Percentiles rank a stretch among this genome's conserved stretches.
Evolutionary conservation across 2,888 invertebrate species (phyloP).

Genomic region (Platynereis dumerilii): DNA sequence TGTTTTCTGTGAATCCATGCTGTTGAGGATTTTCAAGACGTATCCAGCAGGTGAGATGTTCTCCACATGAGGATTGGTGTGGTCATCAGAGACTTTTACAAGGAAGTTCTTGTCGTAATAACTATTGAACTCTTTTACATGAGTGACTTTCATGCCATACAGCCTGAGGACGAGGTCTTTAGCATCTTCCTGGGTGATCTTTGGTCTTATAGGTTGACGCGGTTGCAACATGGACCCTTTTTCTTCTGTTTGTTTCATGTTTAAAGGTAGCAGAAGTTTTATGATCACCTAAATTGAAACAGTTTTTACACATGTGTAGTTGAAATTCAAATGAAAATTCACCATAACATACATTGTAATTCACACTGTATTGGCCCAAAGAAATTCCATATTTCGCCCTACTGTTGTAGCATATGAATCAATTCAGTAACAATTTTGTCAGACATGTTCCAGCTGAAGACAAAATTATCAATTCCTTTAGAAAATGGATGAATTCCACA

Average conservation of each 20-base stretch:
- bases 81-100: constrained; percentile 68
- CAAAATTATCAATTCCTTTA: no score
- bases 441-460: no score
- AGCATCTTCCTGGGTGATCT: constrained; percentile 21
- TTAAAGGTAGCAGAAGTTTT: no score
- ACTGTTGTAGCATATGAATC: no score
- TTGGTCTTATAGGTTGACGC: constrained; percentile 30
- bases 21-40: constrained; percentile 83
- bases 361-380: no score
- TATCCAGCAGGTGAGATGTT: constrained; percentile 52
- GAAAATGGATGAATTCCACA: no score
- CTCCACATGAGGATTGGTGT: constrained; percentile 41
- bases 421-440: no score
- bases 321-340: no score
- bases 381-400: no score
- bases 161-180: constrained; percentile 21
- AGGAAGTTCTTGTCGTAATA: constrained; percentile 83
- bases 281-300: no score
- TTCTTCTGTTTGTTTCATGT: not conserved
- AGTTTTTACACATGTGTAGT: no score
- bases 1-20: constrained; percentile 76
- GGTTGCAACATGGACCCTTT: constrained; percentile 25
- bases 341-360: no score
- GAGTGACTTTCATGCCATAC: constrained; percentile 31
- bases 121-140: constrained; percentile 72